phyloP scores from a whole-genome alignment of 1,140 invertebrate genomes.

The Zaprionus tsacasi region DNA sequence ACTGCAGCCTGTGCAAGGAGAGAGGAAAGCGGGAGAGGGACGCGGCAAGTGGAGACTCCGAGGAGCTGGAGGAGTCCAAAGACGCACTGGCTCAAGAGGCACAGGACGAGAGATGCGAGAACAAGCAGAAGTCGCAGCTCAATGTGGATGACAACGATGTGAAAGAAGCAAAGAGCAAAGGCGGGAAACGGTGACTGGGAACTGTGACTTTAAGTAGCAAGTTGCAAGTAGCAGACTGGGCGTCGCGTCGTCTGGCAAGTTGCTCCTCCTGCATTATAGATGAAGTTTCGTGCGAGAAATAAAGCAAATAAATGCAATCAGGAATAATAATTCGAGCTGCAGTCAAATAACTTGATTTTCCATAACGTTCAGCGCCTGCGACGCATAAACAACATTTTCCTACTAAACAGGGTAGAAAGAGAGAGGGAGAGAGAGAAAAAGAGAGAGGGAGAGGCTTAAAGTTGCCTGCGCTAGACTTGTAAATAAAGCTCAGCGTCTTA shows the following conservation, averaged over 20 bases:
- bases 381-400: constrained; percentile 73
- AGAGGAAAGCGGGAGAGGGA: not conserved
- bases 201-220: not conserved
- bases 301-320: constrained; percentile 81
- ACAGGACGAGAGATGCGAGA: not conserved
- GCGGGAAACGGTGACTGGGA: not conserved
- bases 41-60: too few relatives aligned
- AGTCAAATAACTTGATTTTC: constrained; percentile 70
- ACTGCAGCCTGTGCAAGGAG: not conserved
- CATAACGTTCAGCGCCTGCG: constrained; percentile 32
- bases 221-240: constrained; percentile 13
- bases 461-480: constrained; percentile 61
- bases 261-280: constrained; percentile 73
- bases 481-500: constrained; percentile 68
- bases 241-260: constrained; percentile 42
- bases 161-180: not conserved
- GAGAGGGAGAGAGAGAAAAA: not conserved
- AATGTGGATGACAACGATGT: constrained; percentile 5
- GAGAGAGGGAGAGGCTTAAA: not conserved
- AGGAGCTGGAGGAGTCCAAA: too few relatives aligned
- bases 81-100: too few relatives aligned
- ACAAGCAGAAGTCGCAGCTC: constrained; percentile 1
- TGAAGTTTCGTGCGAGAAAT: constrained; percentile 72
- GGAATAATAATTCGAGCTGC: constrained; percentile 76
- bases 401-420: constrained; percentile 11